phyloP scores from a whole-genome alignment of 2,113 vertebrate species.

The Pyrgilauda ruficollis region DNA sequence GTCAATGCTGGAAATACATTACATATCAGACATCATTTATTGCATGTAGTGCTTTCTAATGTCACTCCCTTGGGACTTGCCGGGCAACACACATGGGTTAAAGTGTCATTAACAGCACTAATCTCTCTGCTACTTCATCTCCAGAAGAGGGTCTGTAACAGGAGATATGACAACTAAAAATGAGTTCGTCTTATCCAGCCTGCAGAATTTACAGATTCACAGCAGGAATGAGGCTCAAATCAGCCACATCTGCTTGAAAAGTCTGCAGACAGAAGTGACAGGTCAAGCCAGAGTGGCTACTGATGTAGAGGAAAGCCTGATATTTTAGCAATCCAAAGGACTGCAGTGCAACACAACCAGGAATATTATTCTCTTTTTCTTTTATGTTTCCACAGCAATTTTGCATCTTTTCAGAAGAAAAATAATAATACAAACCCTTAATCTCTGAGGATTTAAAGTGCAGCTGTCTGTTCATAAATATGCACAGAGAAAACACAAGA shows the following conservation, averaged over 20 bases:
- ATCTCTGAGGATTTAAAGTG: neutral
- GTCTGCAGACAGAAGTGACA: neutral
- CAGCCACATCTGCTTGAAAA: neutral
- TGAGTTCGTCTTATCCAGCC: neutral
- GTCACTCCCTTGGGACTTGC: neutral
- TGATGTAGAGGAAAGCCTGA: neutral
- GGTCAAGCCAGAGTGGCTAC: neutral
- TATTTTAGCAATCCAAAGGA: neutral
- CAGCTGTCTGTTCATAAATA: neutral
- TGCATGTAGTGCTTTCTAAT: neutral
- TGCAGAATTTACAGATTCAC: neutral
- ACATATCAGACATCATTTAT: neutral
- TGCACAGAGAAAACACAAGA: neutral
- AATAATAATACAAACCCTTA: neutral
- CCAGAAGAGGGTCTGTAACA: neutral
- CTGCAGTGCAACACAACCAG: neutral
- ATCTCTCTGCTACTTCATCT: neutral
- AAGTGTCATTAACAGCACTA: neutral
- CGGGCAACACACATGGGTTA: neutral
- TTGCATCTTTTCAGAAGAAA: neutral
- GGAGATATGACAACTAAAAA: neutral
- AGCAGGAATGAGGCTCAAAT: neutral
- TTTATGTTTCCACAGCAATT: neutral
- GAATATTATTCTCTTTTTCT: neutral
- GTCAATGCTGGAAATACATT: neutral